phyloP scores from a whole-genome alignment of 2,888 invertebrate genomes.

The Norana najaformis region DNA sequence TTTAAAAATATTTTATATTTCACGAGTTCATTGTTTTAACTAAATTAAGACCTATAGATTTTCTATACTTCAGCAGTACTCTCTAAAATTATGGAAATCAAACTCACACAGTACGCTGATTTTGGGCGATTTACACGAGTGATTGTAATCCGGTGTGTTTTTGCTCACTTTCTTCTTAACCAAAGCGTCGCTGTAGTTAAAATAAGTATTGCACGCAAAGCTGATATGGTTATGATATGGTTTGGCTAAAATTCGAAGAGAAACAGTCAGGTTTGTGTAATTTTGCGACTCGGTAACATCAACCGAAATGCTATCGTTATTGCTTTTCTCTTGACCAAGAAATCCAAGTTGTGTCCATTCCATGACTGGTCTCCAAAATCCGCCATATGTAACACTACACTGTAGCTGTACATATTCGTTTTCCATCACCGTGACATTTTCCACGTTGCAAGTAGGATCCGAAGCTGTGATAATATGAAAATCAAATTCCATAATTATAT shows the following conservation, averaged over 20 bases:
- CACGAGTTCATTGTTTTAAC: no score
- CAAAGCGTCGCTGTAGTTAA: background rate
- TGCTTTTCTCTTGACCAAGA: background rate
- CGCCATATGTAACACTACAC: background rate
- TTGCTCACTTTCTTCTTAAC: background rate
- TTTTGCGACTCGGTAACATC: background rate
- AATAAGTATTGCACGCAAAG: background rate
- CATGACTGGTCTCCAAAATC: background rate
- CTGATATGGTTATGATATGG: background rate
- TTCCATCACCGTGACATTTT: background rate
- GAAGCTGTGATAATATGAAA: background rate
- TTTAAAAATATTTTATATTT: no score
- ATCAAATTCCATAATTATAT: no score
- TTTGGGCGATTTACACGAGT: background rate
- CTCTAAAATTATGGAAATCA: background rate
- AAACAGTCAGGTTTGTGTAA: background rate
- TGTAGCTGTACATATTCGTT: background rate
- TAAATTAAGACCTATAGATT: no score
- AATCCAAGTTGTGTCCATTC: slow-evolving; percentile 13
- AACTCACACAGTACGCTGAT: background rate
- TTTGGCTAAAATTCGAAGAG: background rate
- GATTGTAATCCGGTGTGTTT: background rate
- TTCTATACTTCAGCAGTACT: background rate
- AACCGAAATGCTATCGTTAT: background rate
- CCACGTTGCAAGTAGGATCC: background rate